These are phyloP conservation scores for Lasius fuliginosus DNA, from an alignment of 2,888 invertebrate species.

Conservation along the genomic window DNA sequence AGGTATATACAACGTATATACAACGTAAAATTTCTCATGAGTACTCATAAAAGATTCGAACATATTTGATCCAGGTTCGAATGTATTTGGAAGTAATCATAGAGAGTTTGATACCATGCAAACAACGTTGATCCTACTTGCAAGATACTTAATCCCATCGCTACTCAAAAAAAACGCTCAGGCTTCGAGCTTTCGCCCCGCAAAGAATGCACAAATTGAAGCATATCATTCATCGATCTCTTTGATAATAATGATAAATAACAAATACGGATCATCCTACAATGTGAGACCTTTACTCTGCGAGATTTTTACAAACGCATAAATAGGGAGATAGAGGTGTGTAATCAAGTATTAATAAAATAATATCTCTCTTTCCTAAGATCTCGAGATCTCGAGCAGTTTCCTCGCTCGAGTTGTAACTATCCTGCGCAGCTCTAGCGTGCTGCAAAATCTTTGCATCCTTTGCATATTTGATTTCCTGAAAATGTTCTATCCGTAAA, in stretches of 20 bases:
- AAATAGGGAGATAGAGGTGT: not conserved
- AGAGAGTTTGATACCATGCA: no score
- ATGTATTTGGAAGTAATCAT: no score
- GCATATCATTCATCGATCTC: not conserved
- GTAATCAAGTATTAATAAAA: constrained; percentile 13
- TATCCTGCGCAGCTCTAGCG: not conserved
- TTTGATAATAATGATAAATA: not conserved
- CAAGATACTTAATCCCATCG: no score
- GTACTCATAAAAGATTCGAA: no score
- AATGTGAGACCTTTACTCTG: not conserved
- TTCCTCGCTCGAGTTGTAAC: not conserved
- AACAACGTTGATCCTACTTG: no score
- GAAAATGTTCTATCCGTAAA: not conserved
- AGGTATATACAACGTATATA: not conserved
- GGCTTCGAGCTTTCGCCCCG: not conserved
- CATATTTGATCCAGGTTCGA: no score
- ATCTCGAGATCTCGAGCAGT: not conserved
- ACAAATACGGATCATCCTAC: not conserved
- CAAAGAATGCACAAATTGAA: not conserved
- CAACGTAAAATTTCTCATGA: no score
- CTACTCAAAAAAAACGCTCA: no score
- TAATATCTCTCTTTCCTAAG: not conserved
- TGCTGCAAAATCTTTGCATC: not conserved
- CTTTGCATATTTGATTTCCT: not conserved
- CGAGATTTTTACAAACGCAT: no score